These are phyloP conservation scores for Macaria notata DNA, from an alignment of 2,888 invertebrate genomes.

Conservation along the genomic window DNA sequence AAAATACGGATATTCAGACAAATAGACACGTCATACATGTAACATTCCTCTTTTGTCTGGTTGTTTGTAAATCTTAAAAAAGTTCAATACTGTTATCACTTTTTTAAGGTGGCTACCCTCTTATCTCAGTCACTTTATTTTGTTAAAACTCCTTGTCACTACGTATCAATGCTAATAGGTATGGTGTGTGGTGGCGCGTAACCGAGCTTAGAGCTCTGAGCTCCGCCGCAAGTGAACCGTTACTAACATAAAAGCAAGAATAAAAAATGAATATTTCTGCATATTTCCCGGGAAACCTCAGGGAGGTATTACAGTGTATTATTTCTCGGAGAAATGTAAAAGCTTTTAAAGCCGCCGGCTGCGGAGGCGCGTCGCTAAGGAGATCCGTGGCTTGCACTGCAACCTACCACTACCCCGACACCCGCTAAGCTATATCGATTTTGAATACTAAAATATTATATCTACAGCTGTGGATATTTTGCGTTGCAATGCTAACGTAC, in stretches of 20 bases:
- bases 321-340: conserved; percentile 74
- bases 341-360: conserved; percentile 76
- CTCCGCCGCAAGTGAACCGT: conserved; percentile 52
- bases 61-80: no score
- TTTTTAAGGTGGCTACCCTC: no score
- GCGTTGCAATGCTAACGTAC: no score
- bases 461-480: no score
- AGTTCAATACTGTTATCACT: no score
- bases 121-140: no score
- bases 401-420: conserved; percentile 45
- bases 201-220: conserved; percentile 64
- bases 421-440: conserved; percentile 71
- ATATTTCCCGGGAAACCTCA: conserved; percentile 54
- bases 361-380: conserved; percentile 67
- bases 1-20: no score
- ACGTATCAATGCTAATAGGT: conserved; percentile 48
- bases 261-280: conserved; percentile 79
- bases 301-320: conserved; percentile 72
- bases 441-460: conserved; percentile 38
- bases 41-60: no score
- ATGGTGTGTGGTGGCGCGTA: conserved; percentile 62
- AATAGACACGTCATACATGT: no score
- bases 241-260: conserved; percentile 66
- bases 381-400: conserved; percentile 59
- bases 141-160: conserved; percentile 9